Percentiles rank a stretch among this genome's conserved stretches.
Evolutionary conservation across 2,113 vertebrate genomes (phyloP).

Genomic region (Phylloscopus whistleri): DNA sequence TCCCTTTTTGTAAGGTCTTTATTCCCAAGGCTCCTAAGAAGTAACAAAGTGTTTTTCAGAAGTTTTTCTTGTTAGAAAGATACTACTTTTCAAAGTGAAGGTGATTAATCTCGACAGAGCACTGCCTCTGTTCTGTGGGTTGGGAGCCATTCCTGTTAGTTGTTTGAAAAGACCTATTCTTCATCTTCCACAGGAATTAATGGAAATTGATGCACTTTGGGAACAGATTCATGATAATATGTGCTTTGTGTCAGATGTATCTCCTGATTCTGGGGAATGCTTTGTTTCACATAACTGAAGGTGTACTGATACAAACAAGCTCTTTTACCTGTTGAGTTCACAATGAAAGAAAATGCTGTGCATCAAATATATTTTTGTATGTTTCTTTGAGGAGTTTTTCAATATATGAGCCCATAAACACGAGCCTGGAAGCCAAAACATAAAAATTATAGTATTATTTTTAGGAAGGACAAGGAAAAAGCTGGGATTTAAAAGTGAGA

Average conservation of each 20-base stretch:
- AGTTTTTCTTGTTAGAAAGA: not conserved
- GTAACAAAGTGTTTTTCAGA: not conserved
- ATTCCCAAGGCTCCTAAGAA: not conserved
- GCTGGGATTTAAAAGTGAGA: not conserved
- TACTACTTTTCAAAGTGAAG: not conserved
- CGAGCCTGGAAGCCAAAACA: not conserved
- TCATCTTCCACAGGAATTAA: not conserved
- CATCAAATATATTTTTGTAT: not conserved
- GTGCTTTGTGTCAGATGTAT: not conserved
- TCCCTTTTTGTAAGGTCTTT: not conserved
- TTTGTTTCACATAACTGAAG: not conserved
- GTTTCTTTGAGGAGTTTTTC: not conserved
- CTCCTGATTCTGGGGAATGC: not conserved
- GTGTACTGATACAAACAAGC: not conserved
- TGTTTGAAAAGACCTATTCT: not conserved
- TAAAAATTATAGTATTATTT: not conserved
- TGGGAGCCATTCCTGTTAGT: not conserved
- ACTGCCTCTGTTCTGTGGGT: not conserved
- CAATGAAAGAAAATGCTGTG: not conserved
- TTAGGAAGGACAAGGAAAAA: not conserved
- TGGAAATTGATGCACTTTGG: not conserved
- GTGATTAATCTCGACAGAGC: not conserved
- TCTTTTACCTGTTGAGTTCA: not conserved
- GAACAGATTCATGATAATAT: not conserved
- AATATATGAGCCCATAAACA: not conserved